Base-by-base conservation (phyloP, 1,140 invertebrate genomes). In the Wiebesia pumilae region DNA sequence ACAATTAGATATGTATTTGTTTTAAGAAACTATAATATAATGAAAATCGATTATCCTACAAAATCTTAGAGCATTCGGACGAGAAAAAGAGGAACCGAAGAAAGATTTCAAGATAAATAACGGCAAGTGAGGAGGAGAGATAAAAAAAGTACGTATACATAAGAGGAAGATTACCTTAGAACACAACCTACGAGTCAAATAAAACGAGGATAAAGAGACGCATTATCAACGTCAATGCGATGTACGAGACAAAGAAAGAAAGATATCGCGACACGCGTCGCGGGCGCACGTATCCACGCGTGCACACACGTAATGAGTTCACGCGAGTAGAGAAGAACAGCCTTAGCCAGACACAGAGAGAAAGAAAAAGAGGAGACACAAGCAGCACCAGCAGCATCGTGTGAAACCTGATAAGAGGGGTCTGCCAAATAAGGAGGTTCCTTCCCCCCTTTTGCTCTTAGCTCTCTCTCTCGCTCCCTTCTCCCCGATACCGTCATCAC, bases 361-460 rank as follows among this genome's bases (percentile, higher is more conserved):
- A 73, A 43, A 54, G 14, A 71, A 19, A 82, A 43, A 75, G n/a
- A 47, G 73, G 65, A 62, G 33, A 80, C 30, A 77, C 3, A 24
- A 62, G 82, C 47, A 75, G 73, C 73, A 75, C 54, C 82, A 80
- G 71, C 71, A 38, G 33, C 75, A 79, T 91, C 92, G 90, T 92
- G 92, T 93, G 93, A 93, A 93, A 93, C 92, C 91, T 93, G 93
- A 93, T 93, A 93, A 93, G 91, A 93, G 91, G 91, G 92, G 79
- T 91, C 91, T 88, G 90, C 93, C 92, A 93, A 93, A 93, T 93
- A 93, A 93, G 93, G 93, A 92, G 92, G 88, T 90, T 87, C 89
- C 87, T 90, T 89, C 90, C 87, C 87, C 87, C 88, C 78, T 86
- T 89, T 87, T 83, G 77, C 85, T 75, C 87, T 71, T 58, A 35